Evolutionary conservation across 1,140 invertebrate species (phyloP), one percentile per base, ranked within the genome.

Genomic region (Drosophila ohnishii): DNA sequence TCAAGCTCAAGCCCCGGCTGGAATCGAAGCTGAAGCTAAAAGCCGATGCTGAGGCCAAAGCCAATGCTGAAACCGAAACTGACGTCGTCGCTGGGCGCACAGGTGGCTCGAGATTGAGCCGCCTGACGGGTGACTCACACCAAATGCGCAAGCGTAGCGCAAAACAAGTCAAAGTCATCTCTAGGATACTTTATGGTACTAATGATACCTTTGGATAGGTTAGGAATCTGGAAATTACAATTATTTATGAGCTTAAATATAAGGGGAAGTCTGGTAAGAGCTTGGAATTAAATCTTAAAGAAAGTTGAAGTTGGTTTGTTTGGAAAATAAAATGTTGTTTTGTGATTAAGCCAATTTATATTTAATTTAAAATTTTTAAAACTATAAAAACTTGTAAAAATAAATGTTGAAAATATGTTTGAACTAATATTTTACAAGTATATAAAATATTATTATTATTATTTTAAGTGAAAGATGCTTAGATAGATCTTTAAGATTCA

Each of bases 91-190:
- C 14, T 64, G 55, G 66, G 78, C 59, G 78, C 81, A 85, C 81
- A 85, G 81, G 81, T 87, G 83, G 83, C 83, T 87, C 73, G 47
- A 77, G 65, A 66, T 67, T 53, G 62, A 77, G 58, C 74, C 70
- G 58, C 59, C 56, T 50, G 58, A 57, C 73, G 48, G 64, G 72
- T 72, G 58, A 86, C 58, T 77, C 73, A 77, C 44, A 56, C 53
- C 16, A 56, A 48, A n/a, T 48, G 32, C 63, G 66, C 66, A 58
- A 71, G 53, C 67, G 42, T 35, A 71, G 48, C 10, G 40, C 47
- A 66, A 72, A 71, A 71, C 66, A 47, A 67, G 69, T 35, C 51
- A 40, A 58, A 40, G 44, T 48, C 40, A 39, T 25, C 8, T 10
- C 16, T 3, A 8, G 11, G 61, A 35, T 32, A 5, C 1, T 2